These are phyloP conservation scores for Arion vulgaris DNA, from an alignment of 1,140 invertebrate species.

Conservation along the genomic window DNA sequence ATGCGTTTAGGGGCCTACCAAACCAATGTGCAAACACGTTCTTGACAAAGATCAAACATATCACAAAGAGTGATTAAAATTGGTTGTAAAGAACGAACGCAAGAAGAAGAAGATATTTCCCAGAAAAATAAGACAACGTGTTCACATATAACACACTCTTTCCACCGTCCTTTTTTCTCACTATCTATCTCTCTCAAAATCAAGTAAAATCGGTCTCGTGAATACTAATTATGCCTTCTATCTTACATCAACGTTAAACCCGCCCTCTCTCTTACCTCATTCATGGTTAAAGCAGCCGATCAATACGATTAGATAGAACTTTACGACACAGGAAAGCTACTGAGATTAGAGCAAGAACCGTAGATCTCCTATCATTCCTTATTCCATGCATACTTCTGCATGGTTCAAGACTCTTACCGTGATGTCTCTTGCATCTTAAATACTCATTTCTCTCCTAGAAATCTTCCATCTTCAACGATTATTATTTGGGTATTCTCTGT, in stretches of 20 bases:
- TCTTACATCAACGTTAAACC: neutral
- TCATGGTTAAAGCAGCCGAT: neutral
- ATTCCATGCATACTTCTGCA: neutral
- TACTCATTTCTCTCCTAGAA: neutral
- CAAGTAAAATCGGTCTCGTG: no score
- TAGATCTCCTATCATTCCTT: neutral
- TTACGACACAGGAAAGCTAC: conserved; percentile 1
- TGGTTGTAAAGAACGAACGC: no score
- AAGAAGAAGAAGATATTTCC: no score
- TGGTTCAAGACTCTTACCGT: neutral
- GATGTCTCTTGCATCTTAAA: conserved; percentile 9
- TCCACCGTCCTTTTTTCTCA: no score
- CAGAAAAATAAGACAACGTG: no score
- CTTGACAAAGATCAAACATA: no score
- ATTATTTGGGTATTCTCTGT: neutral
- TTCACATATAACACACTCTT: no score
- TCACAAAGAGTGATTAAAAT: no score
- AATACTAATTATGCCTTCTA: no score
- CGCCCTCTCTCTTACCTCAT: neutral
- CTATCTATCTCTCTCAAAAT: no score
- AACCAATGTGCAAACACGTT: no score
- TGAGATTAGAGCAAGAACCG: neutral
- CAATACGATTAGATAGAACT: neutral
- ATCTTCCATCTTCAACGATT: neutral
- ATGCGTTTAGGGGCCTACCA: no score